Base-by-base conservation (phyloP, 2,113 vertebrate species). In the Melanostigma gelatinosum region DNA sequence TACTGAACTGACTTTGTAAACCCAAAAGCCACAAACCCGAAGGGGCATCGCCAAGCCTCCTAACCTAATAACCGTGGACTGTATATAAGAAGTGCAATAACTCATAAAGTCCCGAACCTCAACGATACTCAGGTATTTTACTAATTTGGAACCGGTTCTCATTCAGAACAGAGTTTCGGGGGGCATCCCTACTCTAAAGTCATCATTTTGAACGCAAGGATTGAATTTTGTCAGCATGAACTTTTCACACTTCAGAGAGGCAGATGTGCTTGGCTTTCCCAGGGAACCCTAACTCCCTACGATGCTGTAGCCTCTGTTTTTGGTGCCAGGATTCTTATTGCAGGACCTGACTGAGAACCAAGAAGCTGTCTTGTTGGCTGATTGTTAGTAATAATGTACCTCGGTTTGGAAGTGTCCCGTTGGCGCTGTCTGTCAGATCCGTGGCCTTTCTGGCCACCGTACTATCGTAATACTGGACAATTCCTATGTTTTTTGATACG, bases 311-410 rank as follows among this genome's bases (percentile, higher is more conserved):
- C 68, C 64, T 79, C 60, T 69, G 24, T 85, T 82, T 72, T 72
- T 32, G 22, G 2, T 84, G 72, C 70, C 67, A 86, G 73, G 69
- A 71, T 75, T 87, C 20, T 3, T 34, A 42, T 86, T 73, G 69
- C 70, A 85, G 82, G 83, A 84, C 82, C 85, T 82, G 64, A 87
- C 24, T 15, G 22, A 62, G 58, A 76, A 82, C 78, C 78, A 91
- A 82, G 68, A 79, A 75, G 32, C 72, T 81, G 76, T 81, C 68
- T 75, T 58, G 62, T 72, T 63, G 16, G 42, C 55, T 79, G 24
- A 71, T 66, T 20, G 2, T 42, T 13, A 58, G 74, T 36, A 24
- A 13, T 64, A 73, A 42, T n/a, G 57, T 78, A 65, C 36, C 29
- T 74, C 0, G 1, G 72, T 77, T 77, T 82, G 62, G 44, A 79